These are phyloP conservation scores for Entomyzon cyanotis DNA, from an alignment of 2,113 vertebrate species.

Conservation along the genomic window DNA sequence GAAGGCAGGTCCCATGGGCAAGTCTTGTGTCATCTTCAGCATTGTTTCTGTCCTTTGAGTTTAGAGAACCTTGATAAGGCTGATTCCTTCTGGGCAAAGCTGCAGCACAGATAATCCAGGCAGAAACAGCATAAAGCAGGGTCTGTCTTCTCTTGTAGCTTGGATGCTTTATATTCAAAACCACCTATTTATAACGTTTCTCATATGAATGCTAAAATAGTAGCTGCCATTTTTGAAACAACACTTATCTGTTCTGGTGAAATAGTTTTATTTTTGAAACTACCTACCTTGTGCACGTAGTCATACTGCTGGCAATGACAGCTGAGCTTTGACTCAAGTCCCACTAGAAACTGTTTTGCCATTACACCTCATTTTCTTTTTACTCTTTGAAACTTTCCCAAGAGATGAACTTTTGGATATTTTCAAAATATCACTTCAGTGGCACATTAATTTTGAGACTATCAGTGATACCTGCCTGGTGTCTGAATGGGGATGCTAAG, in stretches of 20 bases:
- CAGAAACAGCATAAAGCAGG: not conserved
- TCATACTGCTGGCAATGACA: conserved; percentile 9
- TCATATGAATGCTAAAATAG: conserved; percentile 31
- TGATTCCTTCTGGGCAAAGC: not conserved
- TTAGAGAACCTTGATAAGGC: not conserved
- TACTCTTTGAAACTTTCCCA: not conserved
- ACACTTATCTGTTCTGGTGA: conserved; percentile 21
- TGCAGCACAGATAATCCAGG: not conserved
- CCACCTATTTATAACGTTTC: conserved; percentile 20
- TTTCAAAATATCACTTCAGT: not conserved
- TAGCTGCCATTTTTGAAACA: conserved; percentile 36
- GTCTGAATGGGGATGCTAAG: not conserved
- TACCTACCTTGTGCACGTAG: conserved; percentile 12
- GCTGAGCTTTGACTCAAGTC: not conserved
- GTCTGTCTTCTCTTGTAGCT: conserved; percentile 12
- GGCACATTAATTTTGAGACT: not conserved
- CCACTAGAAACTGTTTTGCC: not conserved
- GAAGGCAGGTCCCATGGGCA: not conserved
- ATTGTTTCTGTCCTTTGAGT: not conserved
- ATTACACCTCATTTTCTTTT: not conserved
- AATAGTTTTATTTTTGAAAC: conserved; percentile 41
- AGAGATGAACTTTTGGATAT: not conserved
- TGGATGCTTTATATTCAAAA: conserved; percentile 15
- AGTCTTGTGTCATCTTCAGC: not conserved
- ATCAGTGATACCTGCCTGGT: not conserved